These are phyloP conservation scores for Amblyopsis rosae DNA, from an alignment of 2,113 vertebrate genomes.

Conservation along the genomic window DNA sequence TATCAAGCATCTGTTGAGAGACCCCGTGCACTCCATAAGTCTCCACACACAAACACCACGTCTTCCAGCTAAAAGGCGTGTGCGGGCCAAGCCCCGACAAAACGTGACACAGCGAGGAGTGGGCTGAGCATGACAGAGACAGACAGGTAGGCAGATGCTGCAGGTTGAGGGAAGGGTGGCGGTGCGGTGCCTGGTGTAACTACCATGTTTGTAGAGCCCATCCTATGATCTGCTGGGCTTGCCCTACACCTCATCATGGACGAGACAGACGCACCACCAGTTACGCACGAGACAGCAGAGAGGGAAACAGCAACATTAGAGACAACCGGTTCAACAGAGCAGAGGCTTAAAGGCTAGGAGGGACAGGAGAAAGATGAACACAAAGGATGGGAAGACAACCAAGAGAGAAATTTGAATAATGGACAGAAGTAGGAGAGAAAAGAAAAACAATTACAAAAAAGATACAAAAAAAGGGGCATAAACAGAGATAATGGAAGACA, in stretches of 20 bases:
- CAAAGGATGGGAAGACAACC: constrained; percentile 8
- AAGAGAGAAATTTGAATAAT: constrained; percentile 7
- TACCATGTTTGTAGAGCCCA: not conserved
- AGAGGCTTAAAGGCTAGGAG: not conserved
- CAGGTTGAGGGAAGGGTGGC: not conserved
- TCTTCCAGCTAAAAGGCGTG: constrained; percentile 30
- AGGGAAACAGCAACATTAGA: not conserved
- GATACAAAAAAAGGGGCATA: constrained; percentile 34
- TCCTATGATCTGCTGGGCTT: not conserved
- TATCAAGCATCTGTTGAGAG: not conserved
- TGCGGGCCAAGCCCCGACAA: constrained; percentile 25
- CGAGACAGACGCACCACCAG: not conserved
- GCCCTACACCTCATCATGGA: not conserved
- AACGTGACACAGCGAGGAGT: constrained; percentile 48
- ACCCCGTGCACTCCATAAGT: no score
- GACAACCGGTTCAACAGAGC: constrained; percentile 1
- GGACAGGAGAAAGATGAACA: not conserved
- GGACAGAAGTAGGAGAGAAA: constrained; percentile 35
- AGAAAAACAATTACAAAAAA: not conserved
- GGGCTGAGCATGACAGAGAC: constrained; percentile 44
- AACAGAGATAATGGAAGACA: constrained; percentile 26
- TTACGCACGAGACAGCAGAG: not conserved
- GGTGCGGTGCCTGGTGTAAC: not conserved
- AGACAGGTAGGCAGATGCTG: constrained; percentile 39
- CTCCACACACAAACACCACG: no score